Evolutionary conservation across 2,888 invertebrate species (phyloP).

Genomic region (Cactoblastis cactorum): DNA sequence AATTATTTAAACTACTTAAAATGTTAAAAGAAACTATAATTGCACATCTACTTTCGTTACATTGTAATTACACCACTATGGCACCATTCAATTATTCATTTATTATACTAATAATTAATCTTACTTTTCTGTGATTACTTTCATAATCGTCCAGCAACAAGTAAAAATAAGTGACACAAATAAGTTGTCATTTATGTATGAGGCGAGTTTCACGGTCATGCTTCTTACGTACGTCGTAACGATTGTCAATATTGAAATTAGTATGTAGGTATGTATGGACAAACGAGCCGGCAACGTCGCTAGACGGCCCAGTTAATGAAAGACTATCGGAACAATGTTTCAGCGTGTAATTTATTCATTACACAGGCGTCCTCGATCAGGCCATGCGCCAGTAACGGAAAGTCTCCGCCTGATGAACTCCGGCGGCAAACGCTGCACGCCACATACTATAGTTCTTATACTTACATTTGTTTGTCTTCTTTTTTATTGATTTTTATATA

Average conservation of each 20-base stretch:
- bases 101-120: too few species aligned
- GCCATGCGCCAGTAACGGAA: conserved; percentile 58
- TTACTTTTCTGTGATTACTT: background rate
- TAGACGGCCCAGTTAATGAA: conserved; percentile 63
- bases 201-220: conserved; percentile 50
- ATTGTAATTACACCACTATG: too few species aligned
- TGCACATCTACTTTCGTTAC: too few species aligned
- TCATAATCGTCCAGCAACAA: conserved; percentile 5
- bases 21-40: too few species aligned
- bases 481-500: too few species aligned
- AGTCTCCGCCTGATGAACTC: conserved; percentile 65
- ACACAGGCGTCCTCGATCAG: conserved; percentile 75
- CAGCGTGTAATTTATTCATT: conserved; percentile 79
- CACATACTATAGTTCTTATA: conserved; percentile 23
- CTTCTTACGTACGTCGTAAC: conserved; percentile 42
- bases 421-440: conserved; percentile 31
- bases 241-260: conserved; percentile 68
- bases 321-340: conserved; percentile 73
- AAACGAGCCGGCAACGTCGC: conserved; percentile 41
- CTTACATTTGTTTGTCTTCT: conserved; percentile 3
- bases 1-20: too few species aligned
- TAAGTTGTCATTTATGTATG: conserved; percentile 30
- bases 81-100: too few species aligned
- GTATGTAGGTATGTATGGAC: conserved; percentile 38
- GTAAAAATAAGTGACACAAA: conserved; percentile 41